phyloP scores from a whole-genome alignment of 23 tunicate species.

The Trididemnum miniatum region DNA sequence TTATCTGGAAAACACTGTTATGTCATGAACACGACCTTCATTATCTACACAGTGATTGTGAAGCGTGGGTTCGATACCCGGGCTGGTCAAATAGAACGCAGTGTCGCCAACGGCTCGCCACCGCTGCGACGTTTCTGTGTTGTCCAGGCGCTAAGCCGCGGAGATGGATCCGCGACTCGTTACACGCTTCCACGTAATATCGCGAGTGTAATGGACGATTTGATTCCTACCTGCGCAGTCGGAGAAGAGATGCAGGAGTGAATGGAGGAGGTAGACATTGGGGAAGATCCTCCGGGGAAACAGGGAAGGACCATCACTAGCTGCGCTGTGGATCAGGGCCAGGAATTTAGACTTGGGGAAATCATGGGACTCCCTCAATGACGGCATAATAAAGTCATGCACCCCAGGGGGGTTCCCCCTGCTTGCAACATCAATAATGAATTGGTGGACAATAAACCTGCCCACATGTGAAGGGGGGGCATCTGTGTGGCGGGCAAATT shows the following conservation, averaged over 20 bases:
- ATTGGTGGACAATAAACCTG: not conserved
- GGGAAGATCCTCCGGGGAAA: not conserved
- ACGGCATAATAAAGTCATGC: constrained; percentile 38
- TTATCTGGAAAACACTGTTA: not conserved
- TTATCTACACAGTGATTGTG: no score
- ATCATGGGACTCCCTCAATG: not conserved
- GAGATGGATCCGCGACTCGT: no score
- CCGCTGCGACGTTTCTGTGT: no score
- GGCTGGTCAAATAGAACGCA: no score
- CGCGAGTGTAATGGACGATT: no score
- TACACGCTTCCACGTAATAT: no score
- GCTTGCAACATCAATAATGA: constrained; percentile 33
- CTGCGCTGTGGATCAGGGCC: not conserved
- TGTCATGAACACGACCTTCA: no score
- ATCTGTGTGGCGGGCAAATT: not conserved
- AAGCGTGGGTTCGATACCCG: no score
- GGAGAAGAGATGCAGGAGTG: constrained; percentile 8
- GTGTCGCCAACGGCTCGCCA: no score
- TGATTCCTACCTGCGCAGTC: not conserved
- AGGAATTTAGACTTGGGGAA: constrained; percentile 2
- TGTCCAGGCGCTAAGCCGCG: no score
- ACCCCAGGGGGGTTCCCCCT: not conserved
- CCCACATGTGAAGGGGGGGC: not conserved
- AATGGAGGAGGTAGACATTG: constrained; percentile 14
- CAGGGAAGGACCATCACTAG: not conserved